Evolutionary conservation across 2,888 invertebrate genomes (phyloP).

Genomic region (Pristionchus japonicus): DNA sequence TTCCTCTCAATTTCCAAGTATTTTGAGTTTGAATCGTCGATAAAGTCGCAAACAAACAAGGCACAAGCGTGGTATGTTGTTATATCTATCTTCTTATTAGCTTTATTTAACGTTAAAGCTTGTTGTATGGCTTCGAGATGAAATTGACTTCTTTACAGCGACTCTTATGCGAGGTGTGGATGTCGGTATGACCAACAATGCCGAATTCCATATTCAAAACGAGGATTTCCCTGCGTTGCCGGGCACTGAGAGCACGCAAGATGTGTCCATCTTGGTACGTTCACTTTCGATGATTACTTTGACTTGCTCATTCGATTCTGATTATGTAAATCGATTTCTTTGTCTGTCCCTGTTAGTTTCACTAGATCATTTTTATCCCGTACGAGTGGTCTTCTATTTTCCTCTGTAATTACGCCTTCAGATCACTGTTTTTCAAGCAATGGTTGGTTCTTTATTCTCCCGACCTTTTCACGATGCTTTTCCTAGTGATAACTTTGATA

Average conservation of each 20-base stretch:
- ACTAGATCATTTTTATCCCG: background rate
- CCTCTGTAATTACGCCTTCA: background rate
- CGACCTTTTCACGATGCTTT: background rate
- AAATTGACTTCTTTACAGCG: conserved; percentile 56
- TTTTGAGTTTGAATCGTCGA: background rate
- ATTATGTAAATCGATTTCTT: conserved; percentile 13
- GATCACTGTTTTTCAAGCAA: background rate
- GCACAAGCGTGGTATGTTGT: background rate
- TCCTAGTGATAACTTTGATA: background rate
- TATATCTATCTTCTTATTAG: background rate
- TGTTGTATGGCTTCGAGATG: background rate
- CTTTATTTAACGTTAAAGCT: background rate
- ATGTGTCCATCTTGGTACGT: conserved; percentile 30
- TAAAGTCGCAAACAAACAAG: background rate
- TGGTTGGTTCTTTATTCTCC: conserved; percentile 17
- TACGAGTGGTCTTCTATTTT: background rate
- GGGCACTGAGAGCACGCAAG: conserved; percentile 79
- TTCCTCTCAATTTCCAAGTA: background rate
- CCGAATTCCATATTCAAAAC: conserved; percentile 86
- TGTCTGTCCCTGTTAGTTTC: background rate
- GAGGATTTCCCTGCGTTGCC: conserved; percentile 99
- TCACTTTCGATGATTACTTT: background rate
- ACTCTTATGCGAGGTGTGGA: conserved; percentile 66
- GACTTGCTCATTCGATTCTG: background rate
- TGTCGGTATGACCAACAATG: conserved; percentile 56